Conservation (phyloP, 2,797 vertebrate genomes). For the Muscicapa striata region DNA sequence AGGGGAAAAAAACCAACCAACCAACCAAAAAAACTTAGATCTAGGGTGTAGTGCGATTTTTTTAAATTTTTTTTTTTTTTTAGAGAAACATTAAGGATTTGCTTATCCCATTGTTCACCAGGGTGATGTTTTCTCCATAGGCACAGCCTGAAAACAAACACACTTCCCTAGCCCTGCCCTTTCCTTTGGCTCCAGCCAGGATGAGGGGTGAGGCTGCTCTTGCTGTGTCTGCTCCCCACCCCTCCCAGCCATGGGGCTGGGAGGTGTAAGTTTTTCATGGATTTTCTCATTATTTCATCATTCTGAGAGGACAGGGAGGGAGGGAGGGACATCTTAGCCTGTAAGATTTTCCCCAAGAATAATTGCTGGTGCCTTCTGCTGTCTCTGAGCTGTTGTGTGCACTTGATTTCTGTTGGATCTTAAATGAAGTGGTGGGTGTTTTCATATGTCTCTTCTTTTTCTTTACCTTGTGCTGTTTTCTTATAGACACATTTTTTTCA, state of each 20-base stretch:
- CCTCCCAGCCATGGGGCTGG: background rate
- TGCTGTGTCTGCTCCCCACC: background rate
- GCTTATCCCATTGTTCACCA: background rate
- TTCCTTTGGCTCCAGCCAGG: background rate
- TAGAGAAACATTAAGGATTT: background rate
- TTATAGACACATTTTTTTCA: background rate
- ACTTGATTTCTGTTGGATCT: background rate
- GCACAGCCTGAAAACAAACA: background rate
- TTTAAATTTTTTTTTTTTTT: background rate
- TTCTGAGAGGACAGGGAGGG: background rate
- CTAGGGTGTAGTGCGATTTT: background rate
- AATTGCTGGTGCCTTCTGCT: background rate
- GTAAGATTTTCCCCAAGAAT: background rate
- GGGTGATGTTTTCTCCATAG: background rate
- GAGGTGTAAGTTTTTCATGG: background rate
- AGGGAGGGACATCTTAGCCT: background rate
- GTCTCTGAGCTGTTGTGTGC: background rate
- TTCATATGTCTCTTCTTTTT: background rate
- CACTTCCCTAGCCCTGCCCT: background rate
- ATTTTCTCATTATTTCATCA: background rate
- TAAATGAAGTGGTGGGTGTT: background rate
- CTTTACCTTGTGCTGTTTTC: background rate
- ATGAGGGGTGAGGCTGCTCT: background rate
- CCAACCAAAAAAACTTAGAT: background rate
- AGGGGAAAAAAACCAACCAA: background rate